These are phyloP conservation scores for Gouania willdenowi DNA, from an alignment of 2,797 vertebrate genomes.

Conservation along the genomic window DNA sequence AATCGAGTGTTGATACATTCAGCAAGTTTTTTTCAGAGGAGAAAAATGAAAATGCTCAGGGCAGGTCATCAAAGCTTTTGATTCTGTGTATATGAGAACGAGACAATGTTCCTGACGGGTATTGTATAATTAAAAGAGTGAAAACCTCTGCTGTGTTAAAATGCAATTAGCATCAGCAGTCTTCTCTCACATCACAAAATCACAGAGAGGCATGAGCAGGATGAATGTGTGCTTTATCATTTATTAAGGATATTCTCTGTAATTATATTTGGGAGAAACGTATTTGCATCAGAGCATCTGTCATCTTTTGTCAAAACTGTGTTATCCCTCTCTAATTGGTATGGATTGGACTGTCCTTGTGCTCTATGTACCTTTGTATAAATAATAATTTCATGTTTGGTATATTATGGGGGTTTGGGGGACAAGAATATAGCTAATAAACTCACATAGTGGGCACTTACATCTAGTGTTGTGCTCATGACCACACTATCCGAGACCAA, in stretches of 20 bases:
- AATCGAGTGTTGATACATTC: too few species aligned
- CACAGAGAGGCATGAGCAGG: conserved; percentile 22
- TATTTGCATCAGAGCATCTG: conserved; percentile 34
- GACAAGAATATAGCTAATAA: too few species aligned
- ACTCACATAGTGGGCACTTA: too few species aligned
- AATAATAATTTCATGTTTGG: too few species aligned
- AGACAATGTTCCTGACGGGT: conserved; percentile 13
- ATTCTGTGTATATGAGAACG: background rate
- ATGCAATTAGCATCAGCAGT: conserved; percentile 47
- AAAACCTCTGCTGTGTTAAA: conserved; percentile 42
- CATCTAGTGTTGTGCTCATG: too few species aligned
- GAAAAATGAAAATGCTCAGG: too few species aligned
- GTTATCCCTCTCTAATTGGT: too few species aligned
- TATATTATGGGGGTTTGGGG: too few species aligned
- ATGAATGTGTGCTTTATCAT: conserved; percentile 38
- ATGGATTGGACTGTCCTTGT: too few species aligned
- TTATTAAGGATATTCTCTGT: conserved; percentile 38
- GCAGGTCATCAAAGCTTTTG: conserved; percentile 2
- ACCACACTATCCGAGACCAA: too few species aligned
- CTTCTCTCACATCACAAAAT: conserved; percentile 43
- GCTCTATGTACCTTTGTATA: too few species aligned
- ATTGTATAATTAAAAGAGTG: conserved; percentile 32
- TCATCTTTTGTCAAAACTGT: conserved; percentile 19
- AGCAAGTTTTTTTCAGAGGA: too few species aligned
- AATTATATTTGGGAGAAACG: conserved; percentile 35